Evolutionary conservation across 2,113 vertebrate species (phyloP).

Genomic region (Copsychus sechellarum): DNA sequence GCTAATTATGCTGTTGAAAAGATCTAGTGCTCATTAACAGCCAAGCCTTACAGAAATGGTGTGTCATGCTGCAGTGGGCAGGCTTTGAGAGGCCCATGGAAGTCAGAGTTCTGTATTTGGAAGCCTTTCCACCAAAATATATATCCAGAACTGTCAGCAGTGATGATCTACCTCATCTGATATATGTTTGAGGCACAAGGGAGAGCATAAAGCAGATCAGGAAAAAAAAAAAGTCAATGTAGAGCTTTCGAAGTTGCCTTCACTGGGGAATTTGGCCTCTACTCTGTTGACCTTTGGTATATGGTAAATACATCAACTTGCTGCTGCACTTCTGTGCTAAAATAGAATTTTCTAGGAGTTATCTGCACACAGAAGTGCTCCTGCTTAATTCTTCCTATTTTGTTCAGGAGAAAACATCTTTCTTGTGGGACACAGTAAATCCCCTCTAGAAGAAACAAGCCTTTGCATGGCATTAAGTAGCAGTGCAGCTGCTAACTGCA

Average conservation of each 20-base stretch:
- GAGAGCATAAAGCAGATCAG: neutral
- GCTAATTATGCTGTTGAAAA: neutral
- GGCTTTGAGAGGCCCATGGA: neutral
- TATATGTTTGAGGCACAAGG: neutral
- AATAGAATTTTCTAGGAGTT: neutral
- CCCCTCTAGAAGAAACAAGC: neutral
- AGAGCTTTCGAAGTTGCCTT: neutral
- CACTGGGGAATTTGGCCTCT: fast-evolving
- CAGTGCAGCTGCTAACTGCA: neutral
- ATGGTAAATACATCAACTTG: neutral
- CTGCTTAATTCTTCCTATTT: neutral
- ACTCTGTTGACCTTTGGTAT: neutral
- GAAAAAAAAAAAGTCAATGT: neutral
- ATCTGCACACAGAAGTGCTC: neutral
- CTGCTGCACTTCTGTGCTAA: neutral
- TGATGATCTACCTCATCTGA: neutral
- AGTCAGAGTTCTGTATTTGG: neutral
- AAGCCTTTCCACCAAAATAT: neutral
- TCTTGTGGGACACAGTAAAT: neutral
- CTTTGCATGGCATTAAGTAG: neutral
- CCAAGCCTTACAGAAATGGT: neutral
- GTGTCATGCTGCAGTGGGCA: neutral
- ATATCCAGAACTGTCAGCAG: neutral
- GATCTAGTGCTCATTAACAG: neutral
- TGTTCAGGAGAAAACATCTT: neutral